Conservation (phyloP, 2,113 vertebrate genomes). For the Bubo blakistoni region DNA sequence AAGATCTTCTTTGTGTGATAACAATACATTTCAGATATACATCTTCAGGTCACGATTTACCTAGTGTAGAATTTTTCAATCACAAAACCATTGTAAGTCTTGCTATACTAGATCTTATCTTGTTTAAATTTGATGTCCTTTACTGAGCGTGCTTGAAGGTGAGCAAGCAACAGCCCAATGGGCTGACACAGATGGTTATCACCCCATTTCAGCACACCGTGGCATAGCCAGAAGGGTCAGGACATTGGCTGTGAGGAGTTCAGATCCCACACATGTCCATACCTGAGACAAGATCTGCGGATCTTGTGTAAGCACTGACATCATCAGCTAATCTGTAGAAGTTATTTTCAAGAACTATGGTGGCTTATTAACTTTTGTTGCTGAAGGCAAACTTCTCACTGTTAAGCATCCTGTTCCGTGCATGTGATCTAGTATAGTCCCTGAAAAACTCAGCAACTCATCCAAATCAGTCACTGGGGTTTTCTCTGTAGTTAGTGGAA, state of each 20-base stretch:
- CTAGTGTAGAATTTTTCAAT: neutral
- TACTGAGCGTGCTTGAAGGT: neutral
- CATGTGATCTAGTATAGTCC: neutral
- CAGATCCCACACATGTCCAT: neutral
- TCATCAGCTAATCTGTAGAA: neutral
- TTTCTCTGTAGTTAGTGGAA: neutral
- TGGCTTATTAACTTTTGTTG: neutral
- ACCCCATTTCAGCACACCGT: neutral
- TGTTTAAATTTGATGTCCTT: neutral
- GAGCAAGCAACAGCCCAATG: neutral
- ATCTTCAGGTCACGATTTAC: neutral
- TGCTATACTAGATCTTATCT: neutral
- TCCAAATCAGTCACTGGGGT: neutral
- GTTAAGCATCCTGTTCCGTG: neutral
- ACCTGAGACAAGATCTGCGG: neutral
- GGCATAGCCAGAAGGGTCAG: neutral
- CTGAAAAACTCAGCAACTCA: neutral
- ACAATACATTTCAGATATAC: neutral
- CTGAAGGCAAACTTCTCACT: neutral
- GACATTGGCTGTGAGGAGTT: neutral
- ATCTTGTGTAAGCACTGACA: neutral
- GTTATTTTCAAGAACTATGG: neutral
- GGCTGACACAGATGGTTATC: neutral
- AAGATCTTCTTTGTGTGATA: neutral
- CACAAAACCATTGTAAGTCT: neutral